phyloP scores from a whole-genome alignment of 1,140 invertebrate species.

The Papilio helenus region DNA sequence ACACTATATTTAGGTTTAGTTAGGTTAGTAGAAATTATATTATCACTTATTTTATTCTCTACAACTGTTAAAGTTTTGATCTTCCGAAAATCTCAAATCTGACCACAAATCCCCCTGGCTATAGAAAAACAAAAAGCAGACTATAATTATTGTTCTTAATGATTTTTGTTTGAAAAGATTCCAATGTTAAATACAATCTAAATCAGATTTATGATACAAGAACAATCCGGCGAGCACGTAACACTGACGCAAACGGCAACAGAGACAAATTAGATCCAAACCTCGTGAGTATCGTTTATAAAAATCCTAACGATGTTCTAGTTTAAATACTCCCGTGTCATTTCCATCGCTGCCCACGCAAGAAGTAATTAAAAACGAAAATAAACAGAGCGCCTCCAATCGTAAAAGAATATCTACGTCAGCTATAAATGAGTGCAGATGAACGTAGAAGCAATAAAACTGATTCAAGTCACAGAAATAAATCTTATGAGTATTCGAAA shows the following conservation, averaged over 20 bases:
- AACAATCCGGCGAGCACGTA: constrained; percentile 37
- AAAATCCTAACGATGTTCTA: constrained; percentile 62
- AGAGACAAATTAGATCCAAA: constrained; percentile 38
- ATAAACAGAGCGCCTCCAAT: constrained; percentile 80
- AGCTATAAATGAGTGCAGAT: constrained; percentile 81
- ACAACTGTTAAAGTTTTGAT: not conserved
- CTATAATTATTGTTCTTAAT: constrained; percentile 16
- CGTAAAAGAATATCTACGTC: constrained; percentile 81
- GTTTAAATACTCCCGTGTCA: constrained; percentile 73
- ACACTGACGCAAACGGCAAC: constrained; percentile 39
- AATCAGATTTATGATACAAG: constrained; percentile 28
- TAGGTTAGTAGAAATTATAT: not conserved
- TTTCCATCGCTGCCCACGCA: constrained; percentile 75
- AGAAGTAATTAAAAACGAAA: constrained; percentile 82
- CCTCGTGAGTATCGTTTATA: constrained; percentile 38
- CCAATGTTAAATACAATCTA: constrained; percentile 17
- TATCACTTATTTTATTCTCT: not conserved
- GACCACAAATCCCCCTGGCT: not conserved
- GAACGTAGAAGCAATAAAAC: constrained; percentile 79
- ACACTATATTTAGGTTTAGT: not conserved
- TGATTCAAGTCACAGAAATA: constrained; percentile 80
- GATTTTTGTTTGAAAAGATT: constrained; percentile 40
- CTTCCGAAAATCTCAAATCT: not conserved
- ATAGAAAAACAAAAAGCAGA: not conserved
- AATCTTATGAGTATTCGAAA: constrained; percentile 75